These are phyloP conservation scores for Molorchus minor DNA, from an alignment of 2,888 invertebrate genomes.

Conservation along the genomic window DNA sequence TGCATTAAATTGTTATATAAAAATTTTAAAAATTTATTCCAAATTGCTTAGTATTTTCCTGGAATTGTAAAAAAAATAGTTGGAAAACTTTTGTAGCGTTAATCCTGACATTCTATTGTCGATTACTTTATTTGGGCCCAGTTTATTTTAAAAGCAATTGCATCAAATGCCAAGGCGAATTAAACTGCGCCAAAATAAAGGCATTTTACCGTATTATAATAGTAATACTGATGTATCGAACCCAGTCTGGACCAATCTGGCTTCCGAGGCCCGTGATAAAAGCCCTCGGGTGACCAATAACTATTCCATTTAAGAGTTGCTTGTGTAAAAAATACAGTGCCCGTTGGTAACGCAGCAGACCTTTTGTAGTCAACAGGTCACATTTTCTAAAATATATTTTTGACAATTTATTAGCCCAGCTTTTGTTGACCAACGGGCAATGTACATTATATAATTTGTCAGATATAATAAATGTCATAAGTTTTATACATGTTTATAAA, in stretches of 20 bases:
- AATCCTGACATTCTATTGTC: too few relatives aligned
- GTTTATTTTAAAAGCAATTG: background rate
- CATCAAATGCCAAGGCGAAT: background rate
- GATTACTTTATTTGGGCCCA: conserved; percentile 1
- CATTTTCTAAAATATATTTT: conserved; percentile 33
- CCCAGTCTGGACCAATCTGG: conserved; percentile 59
- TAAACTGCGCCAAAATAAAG: conserved; percentile 2
- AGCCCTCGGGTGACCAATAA: conserved; percentile 59
- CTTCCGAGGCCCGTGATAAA: conserved; percentile 58
- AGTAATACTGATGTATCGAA: conserved; percentile 33
- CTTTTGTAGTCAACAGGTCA: conserved; percentile 15
- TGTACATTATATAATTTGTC: conserved; percentile 52
- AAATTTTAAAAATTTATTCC: too few relatives aligned
- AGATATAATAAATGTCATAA: conserved; percentile 60
- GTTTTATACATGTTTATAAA: conserved; percentile 62
- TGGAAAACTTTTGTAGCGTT: too few relatives aligned
- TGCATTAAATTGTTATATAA: too few relatives aligned
- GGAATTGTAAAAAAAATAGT: conserved; percentile 4
- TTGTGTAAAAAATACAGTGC: conserved; percentile 52
- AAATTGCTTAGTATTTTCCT: background rate
- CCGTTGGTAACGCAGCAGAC: conserved; percentile 23
- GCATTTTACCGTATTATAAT: conserved; percentile 25
- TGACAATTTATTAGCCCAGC: conserved; percentile 26
- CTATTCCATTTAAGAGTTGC: conserved; percentile 56
- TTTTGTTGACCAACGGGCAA: conserved; percentile 30